These are phyloP conservation scores for Scaptomyza flava DNA, from an alignment of 2,888 invertebrate genomes.

Conservation along the genomic window DNA sequence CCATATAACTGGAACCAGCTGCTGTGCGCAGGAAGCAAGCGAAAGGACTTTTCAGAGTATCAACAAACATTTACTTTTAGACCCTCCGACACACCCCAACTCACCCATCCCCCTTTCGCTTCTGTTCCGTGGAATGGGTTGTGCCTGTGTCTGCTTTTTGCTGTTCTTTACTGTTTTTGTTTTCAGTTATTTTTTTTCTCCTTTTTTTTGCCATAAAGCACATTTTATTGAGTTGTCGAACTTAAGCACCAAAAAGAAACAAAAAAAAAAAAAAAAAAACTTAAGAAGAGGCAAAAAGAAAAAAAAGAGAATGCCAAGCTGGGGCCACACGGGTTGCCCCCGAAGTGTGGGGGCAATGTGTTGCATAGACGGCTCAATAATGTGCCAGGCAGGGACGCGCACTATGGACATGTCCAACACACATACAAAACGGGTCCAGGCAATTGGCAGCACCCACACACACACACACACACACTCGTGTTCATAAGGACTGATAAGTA, in stretches of 20 bases:
- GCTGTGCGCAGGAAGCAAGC: slow-evolving; percentile 29
- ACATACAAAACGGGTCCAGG: slow-evolving; percentile 50
- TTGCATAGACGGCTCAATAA: slow-evolving; percentile 79
- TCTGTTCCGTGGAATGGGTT: slow-evolving; percentile 42
- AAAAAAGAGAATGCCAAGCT: slow-evolving; percentile 36
- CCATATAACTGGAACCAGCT: slow-evolving; percentile 29
- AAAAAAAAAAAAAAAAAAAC: slow-evolving; percentile 32
- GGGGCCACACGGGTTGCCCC: slow-evolving; percentile 26
- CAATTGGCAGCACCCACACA: slow-evolving; percentile 67
- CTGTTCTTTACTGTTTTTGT: slow-evolving; percentile 45
- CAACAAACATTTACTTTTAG: slow-evolving; percentile 63
- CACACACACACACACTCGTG: slow-evolving; percentile 8
- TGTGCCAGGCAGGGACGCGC: slow-evolving; percentile 52
- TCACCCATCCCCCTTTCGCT: not conserved
- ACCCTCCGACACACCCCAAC: not conserved
- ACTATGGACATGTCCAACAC: slow-evolving; percentile 67
- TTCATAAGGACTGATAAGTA: slow-evolving; percentile 66
- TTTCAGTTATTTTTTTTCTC: slow-evolving; percentile 30
- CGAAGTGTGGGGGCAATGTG: slow-evolving; percentile 70
- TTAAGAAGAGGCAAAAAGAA: slow-evolving; percentile 12
- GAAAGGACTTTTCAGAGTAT: slow-evolving; percentile 40
- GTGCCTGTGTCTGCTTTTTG: slow-evolving; percentile 63
- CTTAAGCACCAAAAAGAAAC: slow-evolving; percentile 72
- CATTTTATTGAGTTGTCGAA: slow-evolving; percentile 84
- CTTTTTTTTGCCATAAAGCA: slow-evolving; percentile 81